phyloP scores from a whole-genome alignment of 1,140 invertebrate species.

The Neodiprion lecontei region DNA sequence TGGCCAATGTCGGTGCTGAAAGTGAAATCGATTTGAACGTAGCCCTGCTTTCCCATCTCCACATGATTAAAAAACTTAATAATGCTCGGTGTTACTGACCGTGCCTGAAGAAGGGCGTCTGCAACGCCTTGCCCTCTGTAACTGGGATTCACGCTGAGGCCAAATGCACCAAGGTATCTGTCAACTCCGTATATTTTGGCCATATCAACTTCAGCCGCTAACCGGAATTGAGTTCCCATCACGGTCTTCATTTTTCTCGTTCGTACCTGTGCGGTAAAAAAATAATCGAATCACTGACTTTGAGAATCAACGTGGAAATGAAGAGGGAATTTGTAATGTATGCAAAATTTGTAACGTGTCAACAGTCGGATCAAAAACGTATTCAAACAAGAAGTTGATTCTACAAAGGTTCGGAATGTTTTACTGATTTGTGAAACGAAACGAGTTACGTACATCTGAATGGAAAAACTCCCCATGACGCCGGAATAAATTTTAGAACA shows the following conservation, averaged over 20 bases:
- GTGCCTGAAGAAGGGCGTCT: constrained; percentile 22
- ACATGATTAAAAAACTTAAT: too few relatives aligned
- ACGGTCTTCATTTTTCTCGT: neutral
- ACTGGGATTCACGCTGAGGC: constrained; percentile 23
- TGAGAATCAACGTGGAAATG: too few relatives aligned
- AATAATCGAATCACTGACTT: neutral
- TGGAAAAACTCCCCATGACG: too few relatives aligned
- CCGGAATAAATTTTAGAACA: too few relatives aligned
- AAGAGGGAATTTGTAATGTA: too few relatives aligned
- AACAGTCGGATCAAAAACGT: too few relatives aligned
- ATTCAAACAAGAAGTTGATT: too few relatives aligned
- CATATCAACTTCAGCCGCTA: constrained; percentile 20
- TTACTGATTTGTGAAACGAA: too few relatives aligned
- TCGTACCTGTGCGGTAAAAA: neutral
- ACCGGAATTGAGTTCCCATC: neutral
- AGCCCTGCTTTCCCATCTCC: too few relatives aligned
- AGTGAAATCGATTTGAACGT: neutral
- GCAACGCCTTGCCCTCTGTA: constrained; percentile 29
- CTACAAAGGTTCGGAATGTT: too few relatives aligned
- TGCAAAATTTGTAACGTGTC: too few relatives aligned
- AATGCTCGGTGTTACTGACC: neutral
- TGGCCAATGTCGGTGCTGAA: constrained; percentile 32
- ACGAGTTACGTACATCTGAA: too few relatives aligned
- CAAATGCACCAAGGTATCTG: constrained; percentile 23
- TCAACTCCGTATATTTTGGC: constrained; percentile 24